Evolutionary conservation across 2,888 invertebrate species (phyloP).

Genomic region (Hypomecis atomaria): DNA sequence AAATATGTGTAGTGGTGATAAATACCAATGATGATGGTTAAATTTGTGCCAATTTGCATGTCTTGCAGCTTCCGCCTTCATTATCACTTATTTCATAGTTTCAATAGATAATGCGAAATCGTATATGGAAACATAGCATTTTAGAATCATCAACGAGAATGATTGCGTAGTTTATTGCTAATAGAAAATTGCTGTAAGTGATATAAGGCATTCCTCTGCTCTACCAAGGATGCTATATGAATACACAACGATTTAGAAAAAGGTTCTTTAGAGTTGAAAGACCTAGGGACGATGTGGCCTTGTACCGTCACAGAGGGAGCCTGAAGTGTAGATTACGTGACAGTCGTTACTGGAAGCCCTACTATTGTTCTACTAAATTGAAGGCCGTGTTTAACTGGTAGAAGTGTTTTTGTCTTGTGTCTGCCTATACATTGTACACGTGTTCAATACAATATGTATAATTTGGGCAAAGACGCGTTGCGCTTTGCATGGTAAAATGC

Average conservation of each 20-base stretch:
- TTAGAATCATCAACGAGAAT: background rate
- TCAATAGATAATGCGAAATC: background rate
- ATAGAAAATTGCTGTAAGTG: background rate
- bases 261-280: slow-evolving; percentile 48
- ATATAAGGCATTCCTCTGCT: slow-evolving; percentile 16
- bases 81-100: slow-evolving; percentile 18
- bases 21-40: slow-evolving; percentile 13
- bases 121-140: background rate
- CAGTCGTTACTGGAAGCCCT: slow-evolving; percentile 21
- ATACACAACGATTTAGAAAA: slow-evolving; percentile 23
- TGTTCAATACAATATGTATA: background rate
- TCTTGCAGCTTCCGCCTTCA: slow-evolving; percentile 17
- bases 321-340: slow-evolving; percentile 12
- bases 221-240: slow-evolving; percentile 12
- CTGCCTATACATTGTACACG: background rate
- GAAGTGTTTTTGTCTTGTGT: background rate
- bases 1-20: slow-evolving; percentile 7
- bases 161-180: background rate
- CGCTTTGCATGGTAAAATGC: too few relatives aligned
- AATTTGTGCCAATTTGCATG: slow-evolving; percentile 22
- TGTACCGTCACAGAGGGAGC: slow-evolving; percentile 12
- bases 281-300: slow-evolving; percentile 38
- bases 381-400: slow-evolving; percentile 15
- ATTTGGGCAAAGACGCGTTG: too few relatives aligned
- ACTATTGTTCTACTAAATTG: slow-evolving; percentile 22